phyloP scores from a whole-genome alignment of 2,888 invertebrate species.

The Zaprionus obscuricornis region DNA sequence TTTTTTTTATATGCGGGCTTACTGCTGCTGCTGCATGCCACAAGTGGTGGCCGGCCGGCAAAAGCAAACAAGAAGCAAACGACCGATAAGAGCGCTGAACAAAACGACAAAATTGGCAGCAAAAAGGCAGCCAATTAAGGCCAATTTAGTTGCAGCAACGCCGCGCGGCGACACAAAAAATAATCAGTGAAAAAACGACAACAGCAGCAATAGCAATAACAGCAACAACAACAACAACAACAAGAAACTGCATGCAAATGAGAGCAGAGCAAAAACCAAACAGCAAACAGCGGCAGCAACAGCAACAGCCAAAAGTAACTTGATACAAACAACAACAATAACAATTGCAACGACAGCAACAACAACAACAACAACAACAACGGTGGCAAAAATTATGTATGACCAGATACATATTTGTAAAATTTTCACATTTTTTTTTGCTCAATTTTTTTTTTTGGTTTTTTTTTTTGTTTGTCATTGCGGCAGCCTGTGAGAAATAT shows the following conservation, averaged over 20 bases:
- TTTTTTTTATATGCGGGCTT: neutral
- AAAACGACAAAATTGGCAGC: slow-evolving; percentile 62
- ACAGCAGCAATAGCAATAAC: slow-evolving; percentile 24
- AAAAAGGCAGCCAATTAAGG: slow-evolving; percentile 77
- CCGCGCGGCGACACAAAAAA: slow-evolving; percentile 64
- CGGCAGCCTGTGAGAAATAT: slow-evolving; percentile 69
- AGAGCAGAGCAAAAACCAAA: slow-evolving; percentile 61
- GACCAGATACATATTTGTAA: slow-evolving; percentile 68
- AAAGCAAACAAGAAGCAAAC: slow-evolving; percentile 20
- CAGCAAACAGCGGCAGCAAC: slow-evolving; percentile 12
- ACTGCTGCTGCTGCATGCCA: slow-evolving; percentile 55
- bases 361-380: slow-evolving; percentile 16
- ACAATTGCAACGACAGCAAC: slow-evolving; percentile 20
- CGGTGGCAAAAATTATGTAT: slow-evolving; percentile 54
- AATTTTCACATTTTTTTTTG: slow-evolving; percentile 56
- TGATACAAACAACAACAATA: slow-evolving; percentile 56
- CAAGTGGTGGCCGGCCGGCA: slow-evolving; percentile 65
- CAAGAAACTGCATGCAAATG: slow-evolving; percentile 65
- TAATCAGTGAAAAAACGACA: slow-evolving; percentile 59
- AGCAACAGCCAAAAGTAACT: slow-evolving; percentile 70
- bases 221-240: slow-evolving; percentile 34
- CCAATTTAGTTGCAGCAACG: slow-evolving; percentile 74
- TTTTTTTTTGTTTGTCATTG: slow-evolving; percentile 6
- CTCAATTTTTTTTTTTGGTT: slow-evolving; percentile 2
- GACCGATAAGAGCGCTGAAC: slow-evolving; percentile 66